These are phyloP conservation scores for Bostrychus sinensis DNA, from an alignment of 2,113 vertebrate genomes.

Conservation along the genomic window DNA sequence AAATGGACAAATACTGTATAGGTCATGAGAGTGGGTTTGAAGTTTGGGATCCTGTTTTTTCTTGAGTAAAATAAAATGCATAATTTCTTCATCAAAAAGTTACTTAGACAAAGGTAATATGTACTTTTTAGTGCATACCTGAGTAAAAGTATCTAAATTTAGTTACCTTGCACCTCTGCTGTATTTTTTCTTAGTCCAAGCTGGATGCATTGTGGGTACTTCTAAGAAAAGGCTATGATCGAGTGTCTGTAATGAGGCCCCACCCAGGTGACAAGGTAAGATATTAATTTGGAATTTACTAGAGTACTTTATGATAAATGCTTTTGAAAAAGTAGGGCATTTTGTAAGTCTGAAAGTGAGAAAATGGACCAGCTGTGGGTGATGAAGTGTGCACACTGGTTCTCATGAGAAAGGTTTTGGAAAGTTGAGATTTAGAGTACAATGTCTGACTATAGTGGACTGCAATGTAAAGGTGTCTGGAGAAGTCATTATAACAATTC, in stretches of 20 bases:
- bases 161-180: slow-evolving; percentile 1
- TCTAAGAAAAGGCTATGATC: slow-evolving; percentile 91
- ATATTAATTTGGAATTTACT: slow-evolving; percentile 11
- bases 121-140: too few relatives aligned
- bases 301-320: not conserved
- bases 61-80: too few relatives aligned
- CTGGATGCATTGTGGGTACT: slow-evolving; percentile 94
- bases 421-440: slow-evolving; percentile 61
- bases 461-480: slow-evolving; percentile 58
- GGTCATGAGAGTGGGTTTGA: not conserved
- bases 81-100: too few relatives aligned
- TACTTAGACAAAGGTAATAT: not conserved
- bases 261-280: slow-evolving; percentile 96
- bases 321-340: slow-evolving; percentile 17
- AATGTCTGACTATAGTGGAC: slow-evolving; percentile 27
- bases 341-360: slow-evolving; percentile 23
- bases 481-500: slow-evolving; percentile 60
- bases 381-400: slow-evolving; percentile 65
- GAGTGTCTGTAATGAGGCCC: slow-evolving; percentile 96
- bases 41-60: too few relatives aligned
- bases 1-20: slow-evolving; percentile 5
- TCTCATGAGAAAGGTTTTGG: slow-evolving; percentile 74
- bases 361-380: slow-evolving; percentile 77
- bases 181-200: slow-evolving; percentile 85
- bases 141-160: not conserved